Percentiles rank a stretch among this genome's conserved stretches.
phyloP scores from a whole-genome alignment of 2,797 vertebrate genomes.

The Rhinichthys osculus region DNA sequence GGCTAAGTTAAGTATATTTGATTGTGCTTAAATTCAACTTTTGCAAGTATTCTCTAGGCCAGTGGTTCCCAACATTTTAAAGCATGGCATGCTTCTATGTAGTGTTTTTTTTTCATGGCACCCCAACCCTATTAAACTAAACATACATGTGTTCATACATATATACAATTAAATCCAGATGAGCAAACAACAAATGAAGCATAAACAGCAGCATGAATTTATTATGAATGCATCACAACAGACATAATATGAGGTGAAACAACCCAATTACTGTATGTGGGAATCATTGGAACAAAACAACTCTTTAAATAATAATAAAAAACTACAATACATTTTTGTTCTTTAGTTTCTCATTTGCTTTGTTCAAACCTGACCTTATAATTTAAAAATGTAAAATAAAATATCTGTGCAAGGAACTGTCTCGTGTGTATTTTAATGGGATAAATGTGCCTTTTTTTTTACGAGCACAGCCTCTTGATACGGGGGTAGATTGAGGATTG shows the following conservation, averaged over 20 bases:
- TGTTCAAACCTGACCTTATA: too few species aligned
- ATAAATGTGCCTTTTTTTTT: too few species aligned
- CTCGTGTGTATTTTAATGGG: too few species aligned
- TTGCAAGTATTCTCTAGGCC: background rate
- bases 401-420: too few species aligned
- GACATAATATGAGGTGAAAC: background rate
- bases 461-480: too few species aligned
- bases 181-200: background rate
- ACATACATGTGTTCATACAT: background rate
- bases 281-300: background rate
- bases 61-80: too few species aligned
- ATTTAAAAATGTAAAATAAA: too few species aligned
- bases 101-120: background rate
- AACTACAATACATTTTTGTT: too few species aligned
- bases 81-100: background rate
- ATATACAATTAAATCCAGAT: background rate
- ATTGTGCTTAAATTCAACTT: background rate
- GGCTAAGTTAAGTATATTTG: too few species aligned
- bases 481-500: too few species aligned
- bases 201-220: background rate
- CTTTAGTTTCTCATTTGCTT: too few species aligned
- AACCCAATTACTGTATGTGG: background rate
- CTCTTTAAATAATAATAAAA: too few species aligned
- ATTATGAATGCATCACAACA: background rate
- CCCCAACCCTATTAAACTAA: background rate